These are phyloP conservation scores for Rhinophrynus dorsalis DNA, from an alignment of 2,797 vertebrate genomes.

Conservation along the genomic window DNA sequence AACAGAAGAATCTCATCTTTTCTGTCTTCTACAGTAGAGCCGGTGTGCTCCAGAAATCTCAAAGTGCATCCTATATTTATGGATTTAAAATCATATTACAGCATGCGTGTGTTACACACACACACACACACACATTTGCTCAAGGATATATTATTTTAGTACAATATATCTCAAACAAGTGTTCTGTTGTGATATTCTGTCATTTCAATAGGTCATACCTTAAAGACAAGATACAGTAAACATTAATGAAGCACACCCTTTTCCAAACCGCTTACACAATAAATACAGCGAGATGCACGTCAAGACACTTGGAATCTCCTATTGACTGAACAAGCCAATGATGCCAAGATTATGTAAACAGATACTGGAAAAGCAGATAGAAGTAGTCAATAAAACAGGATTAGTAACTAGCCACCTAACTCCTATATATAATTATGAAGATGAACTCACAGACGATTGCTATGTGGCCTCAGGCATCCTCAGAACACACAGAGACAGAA, in stretches of 20 bases:
- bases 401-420: neutral
- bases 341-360: conserved; percentile 2
- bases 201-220: neutral
- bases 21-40: too few species aligned
- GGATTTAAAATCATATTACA: too few species aligned
- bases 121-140: too few species aligned
- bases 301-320: neutral
- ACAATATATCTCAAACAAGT: too few species aligned
- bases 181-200: too few species aligned
- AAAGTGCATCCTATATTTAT: too few species aligned
- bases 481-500: neutral
- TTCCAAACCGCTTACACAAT: neutral
- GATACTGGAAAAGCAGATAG: neutral
- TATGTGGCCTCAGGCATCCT: neutral
- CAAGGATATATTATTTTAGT: too few species aligned
- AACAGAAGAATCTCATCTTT: too few species aligned
- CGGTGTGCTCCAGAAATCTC: too few species aligned
- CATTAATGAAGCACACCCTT: neutral
- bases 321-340: neutral
- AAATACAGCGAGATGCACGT: neutral
- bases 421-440: neutral
- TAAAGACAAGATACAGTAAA: neutral
- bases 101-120: too few species aligned
- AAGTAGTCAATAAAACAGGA: conserved; percentile 1
- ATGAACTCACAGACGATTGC: neutral